Evolutionary conservation across 2,888 invertebrate genomes (phyloP).

Genomic region (Patella ulyssiponensis): DNA sequence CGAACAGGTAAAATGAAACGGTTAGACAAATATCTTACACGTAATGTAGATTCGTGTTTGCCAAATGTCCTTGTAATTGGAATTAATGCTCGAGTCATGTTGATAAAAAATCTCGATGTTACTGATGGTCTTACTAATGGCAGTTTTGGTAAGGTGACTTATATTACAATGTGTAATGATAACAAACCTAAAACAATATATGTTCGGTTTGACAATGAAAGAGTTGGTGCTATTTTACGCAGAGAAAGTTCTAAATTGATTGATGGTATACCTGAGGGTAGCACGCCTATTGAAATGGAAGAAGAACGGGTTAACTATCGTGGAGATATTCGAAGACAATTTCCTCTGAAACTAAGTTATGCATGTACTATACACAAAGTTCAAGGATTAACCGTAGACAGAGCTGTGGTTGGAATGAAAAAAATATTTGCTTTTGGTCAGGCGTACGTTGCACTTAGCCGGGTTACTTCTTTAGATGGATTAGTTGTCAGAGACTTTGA

Average conservation of each 20-base stretch:
- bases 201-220: conserved; percentile 21
- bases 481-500: not conserved
- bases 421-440: not conserved
- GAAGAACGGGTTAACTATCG: conserved; percentile 15
- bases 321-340: conserved; percentile 15
- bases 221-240: conserved; percentile 4
- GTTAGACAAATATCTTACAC: not conserved
- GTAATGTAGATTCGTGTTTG: not conserved
- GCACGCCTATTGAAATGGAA: conserved; percentile 14
- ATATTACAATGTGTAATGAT: not conserved
- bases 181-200: not conserved
- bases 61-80: not conserved
- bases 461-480: not conserved
- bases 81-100: conserved; percentile 21
- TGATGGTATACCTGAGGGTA: not conserved
- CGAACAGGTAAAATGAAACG: conserved; percentile 15
- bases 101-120: conserved; percentile 19
- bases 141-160: conserved; percentile 16
- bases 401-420: conserved; percentile 10
- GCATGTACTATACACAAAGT: not conserved
- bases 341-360: conserved; percentile 18
- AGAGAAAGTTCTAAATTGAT: not conserved
- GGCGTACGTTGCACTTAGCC: not conserved
- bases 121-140: conserved; percentile 26
- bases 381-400: conserved; percentile 8